A percentile compares a stretch with the other conserved stretches of the same genome.
These are phyloP conservation scores for Myripristis murdjan DNA, from an alignment of 2,797 vertebrate genomes.

Conservation along the genomic window DNA sequence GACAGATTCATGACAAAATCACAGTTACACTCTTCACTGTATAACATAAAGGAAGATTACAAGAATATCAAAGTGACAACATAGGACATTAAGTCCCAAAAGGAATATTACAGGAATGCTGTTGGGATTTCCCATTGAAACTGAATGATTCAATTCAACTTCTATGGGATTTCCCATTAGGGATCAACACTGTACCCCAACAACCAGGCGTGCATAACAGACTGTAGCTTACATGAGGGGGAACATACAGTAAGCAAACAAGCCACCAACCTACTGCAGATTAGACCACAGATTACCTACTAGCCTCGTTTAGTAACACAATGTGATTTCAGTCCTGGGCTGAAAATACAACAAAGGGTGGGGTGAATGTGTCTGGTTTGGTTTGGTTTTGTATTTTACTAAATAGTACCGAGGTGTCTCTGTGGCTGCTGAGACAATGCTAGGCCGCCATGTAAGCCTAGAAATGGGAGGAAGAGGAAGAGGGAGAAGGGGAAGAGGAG, in stretches of 20 bases:
- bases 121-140: too few relatives aligned
- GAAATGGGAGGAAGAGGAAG: slow-evolving; percentile 75
- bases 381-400: background rate
- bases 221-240: slow-evolving; percentile 6
- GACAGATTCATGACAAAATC: background rate
- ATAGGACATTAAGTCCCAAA: background rate
- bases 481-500: slow-evolving; percentile 69
- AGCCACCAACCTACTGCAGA: background rate
- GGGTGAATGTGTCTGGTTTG: slow-evolving; percentile 9
- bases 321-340: slow-evolving; percentile 1
- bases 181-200: slow-evolving; percentile 29
- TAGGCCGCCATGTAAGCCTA: slow-evolving; percentile 85
- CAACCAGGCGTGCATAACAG: slow-evolving; percentile 45
- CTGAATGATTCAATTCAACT: too few relatives aligned
- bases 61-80: background rate
- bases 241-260: slow-evolving; percentile 32
- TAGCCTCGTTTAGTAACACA: slow-evolving; percentile 30
- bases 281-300: slow-evolving; percentile 16
- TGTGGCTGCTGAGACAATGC: slow-evolving; percentile 71
- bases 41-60: too few relatives aligned
- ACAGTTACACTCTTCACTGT: background rate
- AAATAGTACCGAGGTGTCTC: slow-evolving; percentile 44
- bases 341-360: background rate
- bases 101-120: background rate
- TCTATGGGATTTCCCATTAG: slow-evolving; percentile 17